Evolutionary conservation across 2,113 vertebrate species (phyloP), one percentile per base, ranked within the genome.

Genomic region (Climacteris rufus): DNA sequence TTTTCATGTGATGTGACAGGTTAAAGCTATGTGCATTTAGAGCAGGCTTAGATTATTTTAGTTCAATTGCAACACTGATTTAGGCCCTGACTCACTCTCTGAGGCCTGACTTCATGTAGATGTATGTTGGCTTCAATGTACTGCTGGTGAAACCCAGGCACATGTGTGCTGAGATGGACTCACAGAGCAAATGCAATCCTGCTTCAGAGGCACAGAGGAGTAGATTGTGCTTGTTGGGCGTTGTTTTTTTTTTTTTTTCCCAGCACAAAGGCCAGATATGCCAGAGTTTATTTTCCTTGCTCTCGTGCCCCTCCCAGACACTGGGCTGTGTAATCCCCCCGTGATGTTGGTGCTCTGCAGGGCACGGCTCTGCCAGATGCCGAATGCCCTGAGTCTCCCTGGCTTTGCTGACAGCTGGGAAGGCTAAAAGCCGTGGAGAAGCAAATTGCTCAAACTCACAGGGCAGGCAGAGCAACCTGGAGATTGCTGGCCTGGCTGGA

Each of bases 1-100:
- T 95, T 93, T 90, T 96, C 47, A 94, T 95, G 54, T 77, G 88
- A 94, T 90, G 79, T 90, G 92, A 97, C 95, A 96, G 94, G 86
- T 86, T 90, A 94, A 94, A 93, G 85, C 88, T 88, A 14, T 10
- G 79, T 77, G 83, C 92, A 69, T 93, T 93, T 90, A 57, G 71
- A 92, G 75, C 68, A 88, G 83, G 66, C 42, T 77, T 65, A 31
- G 82, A 83, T 93, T 94, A 91, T 94, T 97, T 94, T 85, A 90
- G 95, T 92, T 90, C 63, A 57, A 2, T 50, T 95, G 59, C 71
- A 70, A 63, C 35, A 19, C 63, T 30, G 66, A 77, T 86, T 77
- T 90, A 90, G 76, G 47, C 63, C 92, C 83, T 92, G 94, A 94
- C 63, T 93, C 90, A 88, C 79, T 86, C 92, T 83, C 49, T 85